Conservation (phyloP, 2,113 vertebrate genomes). For the Nasalis larvatus region DNA sequence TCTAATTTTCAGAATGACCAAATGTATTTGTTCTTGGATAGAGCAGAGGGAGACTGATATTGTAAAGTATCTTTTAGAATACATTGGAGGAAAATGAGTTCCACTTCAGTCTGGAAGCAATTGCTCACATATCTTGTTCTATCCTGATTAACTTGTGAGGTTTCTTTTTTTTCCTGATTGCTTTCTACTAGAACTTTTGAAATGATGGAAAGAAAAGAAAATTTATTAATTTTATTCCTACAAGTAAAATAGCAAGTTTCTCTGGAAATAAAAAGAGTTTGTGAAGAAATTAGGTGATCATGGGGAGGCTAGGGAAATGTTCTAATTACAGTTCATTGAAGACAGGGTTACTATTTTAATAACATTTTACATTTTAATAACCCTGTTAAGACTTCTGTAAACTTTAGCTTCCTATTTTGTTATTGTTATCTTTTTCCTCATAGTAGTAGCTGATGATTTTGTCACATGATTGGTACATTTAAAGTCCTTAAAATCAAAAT, state of each 20-base stretch:
- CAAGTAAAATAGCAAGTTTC: constrained; percentile 12
- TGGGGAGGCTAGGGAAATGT: neutral
- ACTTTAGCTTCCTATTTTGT: neutral
- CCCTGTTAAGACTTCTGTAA: neutral
- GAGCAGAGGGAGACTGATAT: neutral
- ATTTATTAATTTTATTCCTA: constrained; percentile 18
- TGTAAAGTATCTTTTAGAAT: neutral
- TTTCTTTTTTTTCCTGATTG: constrained; percentile 14
- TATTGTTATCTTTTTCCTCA: neutral
- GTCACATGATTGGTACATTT: neutral
- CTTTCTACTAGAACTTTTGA: constrained; percentile 16
- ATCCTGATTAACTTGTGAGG: neutral
- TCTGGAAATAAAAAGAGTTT: neutral
- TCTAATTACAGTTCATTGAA: neutral
- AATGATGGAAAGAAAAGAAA: neutral
- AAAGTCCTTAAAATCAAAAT: constrained; percentile 9
- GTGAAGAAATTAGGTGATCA: neutral
- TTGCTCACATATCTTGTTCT: neutral
- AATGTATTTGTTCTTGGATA: constrained; percentile 11
- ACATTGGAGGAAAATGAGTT: neutral
- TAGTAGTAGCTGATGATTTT: constrained; percentile 9
- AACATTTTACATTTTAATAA: neutral
- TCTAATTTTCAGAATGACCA: neutral
- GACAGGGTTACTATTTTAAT: neutral
- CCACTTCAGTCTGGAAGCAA: neutral